Percentiles rank a stretch among this genome's conserved stretches.
Conservation (phyloP, 2,888 invertebrate genomes). For the Hesperia comma region DNA sequence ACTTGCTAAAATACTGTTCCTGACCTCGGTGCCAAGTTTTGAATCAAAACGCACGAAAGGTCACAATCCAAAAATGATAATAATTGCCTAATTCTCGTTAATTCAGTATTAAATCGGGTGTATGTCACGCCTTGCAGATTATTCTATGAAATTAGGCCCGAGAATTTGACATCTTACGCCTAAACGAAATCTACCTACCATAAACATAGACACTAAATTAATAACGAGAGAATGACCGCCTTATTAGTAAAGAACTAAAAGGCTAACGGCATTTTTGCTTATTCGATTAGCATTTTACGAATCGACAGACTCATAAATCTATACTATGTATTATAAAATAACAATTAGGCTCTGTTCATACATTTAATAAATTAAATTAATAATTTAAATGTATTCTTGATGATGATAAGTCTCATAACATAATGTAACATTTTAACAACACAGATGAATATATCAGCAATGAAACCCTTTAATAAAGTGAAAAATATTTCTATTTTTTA, state of each 20-base stretch:
- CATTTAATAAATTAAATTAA: no score
- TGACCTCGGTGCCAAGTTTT: slow-evolving; percentile 23
- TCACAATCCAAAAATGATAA: slow-evolving; percentile 3
- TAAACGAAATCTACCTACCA: background rate
- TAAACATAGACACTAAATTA: slow-evolving; percentile 1
- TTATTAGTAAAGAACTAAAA: slow-evolving; percentile 15
- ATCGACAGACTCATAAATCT: background rate
- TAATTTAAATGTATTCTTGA: no score
- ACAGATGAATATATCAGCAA: no score
- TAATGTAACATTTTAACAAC: no score
- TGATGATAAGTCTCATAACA: no score
- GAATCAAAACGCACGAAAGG: background rate
- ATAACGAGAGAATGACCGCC: background rate
- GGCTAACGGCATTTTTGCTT: slow-evolving; percentile 20
- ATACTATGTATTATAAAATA: background rate
- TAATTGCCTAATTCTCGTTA: slow-evolving; percentile 6
- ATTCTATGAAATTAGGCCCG: background rate
- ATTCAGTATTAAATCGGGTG: background rate
- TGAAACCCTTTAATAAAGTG: no score
- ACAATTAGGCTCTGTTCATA: background rate
- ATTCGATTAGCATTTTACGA: slow-evolving; percentile 48
- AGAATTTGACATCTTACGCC: background rate
- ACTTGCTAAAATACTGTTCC: background rate
- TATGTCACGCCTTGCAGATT: background rate
- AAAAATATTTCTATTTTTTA: no score